Conservation (phyloP, 37 sponge, comb jelly and placozoan species). For the Geodia barretti region DNA sequence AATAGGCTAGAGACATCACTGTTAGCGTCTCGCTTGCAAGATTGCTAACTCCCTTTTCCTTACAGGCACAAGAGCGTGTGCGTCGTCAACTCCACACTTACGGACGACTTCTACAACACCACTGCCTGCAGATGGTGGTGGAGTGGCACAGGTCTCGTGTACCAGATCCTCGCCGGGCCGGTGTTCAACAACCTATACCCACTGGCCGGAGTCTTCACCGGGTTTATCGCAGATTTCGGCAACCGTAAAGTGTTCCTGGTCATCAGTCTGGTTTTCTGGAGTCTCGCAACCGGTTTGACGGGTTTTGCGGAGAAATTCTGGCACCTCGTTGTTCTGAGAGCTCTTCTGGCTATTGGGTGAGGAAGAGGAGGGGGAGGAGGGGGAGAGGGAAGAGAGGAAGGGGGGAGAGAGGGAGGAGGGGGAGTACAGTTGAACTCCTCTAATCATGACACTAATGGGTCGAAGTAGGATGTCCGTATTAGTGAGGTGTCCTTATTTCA, state of each 20-base stretch:
- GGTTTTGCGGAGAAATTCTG: slow-evolving; percentile 73
- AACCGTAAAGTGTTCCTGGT: slow-evolving; percentile 60
- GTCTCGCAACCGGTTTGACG: slow-evolving; percentile 59
- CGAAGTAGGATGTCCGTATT: too few species aligned
- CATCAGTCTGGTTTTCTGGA: slow-evolving; percentile 68
- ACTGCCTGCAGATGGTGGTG: slow-evolving; percentile 42
- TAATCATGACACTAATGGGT: too few species aligned
- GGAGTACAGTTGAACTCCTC: too few species aligned
- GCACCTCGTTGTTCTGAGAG: slow-evolving; percentile 74
- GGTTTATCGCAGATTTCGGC: slow-evolving; percentile 70
- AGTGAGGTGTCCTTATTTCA: too few species aligned
- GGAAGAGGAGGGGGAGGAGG: slow-evolving; percentile 35
- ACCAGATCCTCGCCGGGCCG: slow-evolving; percentile 86
- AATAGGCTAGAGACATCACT: too few species aligned
- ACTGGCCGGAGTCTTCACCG: slow-evolving; percentile 70
- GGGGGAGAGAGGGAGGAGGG: not conserved
- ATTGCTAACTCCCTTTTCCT: too few species aligned
- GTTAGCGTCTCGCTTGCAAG: too few species aligned
- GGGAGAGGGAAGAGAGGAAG: not conserved
- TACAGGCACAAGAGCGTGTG: too few species aligned
- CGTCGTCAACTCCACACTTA: not conserved
- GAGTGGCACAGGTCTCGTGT: slow-evolving; percentile 67
- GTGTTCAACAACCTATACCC: slow-evolving; percentile 85
- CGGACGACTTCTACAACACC: not conserved
- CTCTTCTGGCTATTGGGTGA: slow-evolving; percentile 79